phyloP scores from a whole-genome alignment of 2,113 vertebrate genomes.

The Lichenostomus cassidix region DNA sequence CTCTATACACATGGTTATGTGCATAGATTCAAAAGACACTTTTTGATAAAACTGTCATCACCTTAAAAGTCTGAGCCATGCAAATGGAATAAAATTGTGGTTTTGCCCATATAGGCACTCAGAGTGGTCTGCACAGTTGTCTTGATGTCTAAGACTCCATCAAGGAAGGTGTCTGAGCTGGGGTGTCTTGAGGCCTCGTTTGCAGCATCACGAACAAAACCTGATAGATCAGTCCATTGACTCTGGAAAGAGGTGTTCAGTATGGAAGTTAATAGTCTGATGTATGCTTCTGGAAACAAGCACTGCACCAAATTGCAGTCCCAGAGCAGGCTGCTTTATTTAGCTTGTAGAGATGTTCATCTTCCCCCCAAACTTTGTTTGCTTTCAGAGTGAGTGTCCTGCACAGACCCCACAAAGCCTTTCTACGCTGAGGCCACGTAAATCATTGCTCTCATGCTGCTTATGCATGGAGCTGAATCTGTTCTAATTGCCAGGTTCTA shows the following conservation, averaged over 20 bases:
- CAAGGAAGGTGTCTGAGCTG: not conserved
- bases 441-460: not conserved
- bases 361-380: not conserved
- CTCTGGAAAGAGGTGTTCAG: not conserved
- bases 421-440: not conserved
- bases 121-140: not conserved
- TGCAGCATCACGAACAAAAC: not conserved
- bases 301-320: not conserved
- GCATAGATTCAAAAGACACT: not conserved
- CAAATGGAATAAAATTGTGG: not conserved
- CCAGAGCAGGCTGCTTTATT: not conserved
- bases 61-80: not conserved
- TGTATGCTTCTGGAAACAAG: not conserved
- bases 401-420: not conserved
- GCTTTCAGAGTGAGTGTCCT: not conserved
- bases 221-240: fast-evolving
- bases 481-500: not conserved
- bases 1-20: not conserved
- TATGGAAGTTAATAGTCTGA: not conserved
- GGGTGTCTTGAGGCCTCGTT: not conserved
- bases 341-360: not conserved
- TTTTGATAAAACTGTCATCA: not conserved
- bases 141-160: not conserved
- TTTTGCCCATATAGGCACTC: not conserved
- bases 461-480: not conserved